phyloP scores from a whole-genome alignment of 2,888 invertebrate genomes.

The Schizotus pectinicornis region DNA sequence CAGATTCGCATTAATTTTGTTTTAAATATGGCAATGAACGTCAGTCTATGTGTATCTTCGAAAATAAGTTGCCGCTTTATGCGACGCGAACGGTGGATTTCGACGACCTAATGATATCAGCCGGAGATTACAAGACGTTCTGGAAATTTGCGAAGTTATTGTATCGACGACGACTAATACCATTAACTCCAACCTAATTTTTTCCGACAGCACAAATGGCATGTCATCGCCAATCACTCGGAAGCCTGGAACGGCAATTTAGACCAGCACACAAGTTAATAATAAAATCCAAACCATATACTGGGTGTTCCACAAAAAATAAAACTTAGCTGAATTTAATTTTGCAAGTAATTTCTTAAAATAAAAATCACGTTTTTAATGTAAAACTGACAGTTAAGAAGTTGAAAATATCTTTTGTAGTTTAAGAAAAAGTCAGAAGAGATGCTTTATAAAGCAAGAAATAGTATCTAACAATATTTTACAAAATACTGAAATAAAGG shows the following conservation, averaged over 20 bases:
- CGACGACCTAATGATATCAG: conserved; percentile 23
- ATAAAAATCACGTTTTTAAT: too few species aligned
- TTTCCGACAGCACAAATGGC: conserved; percentile 1
- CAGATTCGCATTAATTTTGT: conserved; percentile 14
- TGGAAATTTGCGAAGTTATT: conserved; percentile 21
- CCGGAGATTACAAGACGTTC: conserved; percentile 27
- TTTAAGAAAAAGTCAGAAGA: too few species aligned
- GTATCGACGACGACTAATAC: conserved; percentile 22
- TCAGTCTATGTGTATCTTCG: conserved; percentile 15
- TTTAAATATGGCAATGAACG: conserved; percentile 19
- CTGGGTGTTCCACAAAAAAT: too few species aligned
- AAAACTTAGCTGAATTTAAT: too few species aligned
- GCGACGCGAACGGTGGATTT: conserved; percentile 17
- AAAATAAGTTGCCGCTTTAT: conserved; percentile 21
- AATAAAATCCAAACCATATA: too few species aligned
- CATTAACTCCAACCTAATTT: conserved; percentile 22
- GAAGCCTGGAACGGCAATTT: neutral
- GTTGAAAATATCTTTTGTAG: too few species aligned
- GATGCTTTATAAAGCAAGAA: too few species aligned
- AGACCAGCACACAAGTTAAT: too few species aligned
- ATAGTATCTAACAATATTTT: too few species aligned
- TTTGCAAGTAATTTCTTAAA: too few species aligned
- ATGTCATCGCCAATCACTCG: neutral
- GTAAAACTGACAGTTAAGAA: too few species aligned
- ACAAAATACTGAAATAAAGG: too few species aligned